These are phyloP conservation scores for Hydra vulgaris DNA, from an alignment of 30 jellyfish, hydroid and myxozoan genomes.

Conservation along the genomic window DNA sequence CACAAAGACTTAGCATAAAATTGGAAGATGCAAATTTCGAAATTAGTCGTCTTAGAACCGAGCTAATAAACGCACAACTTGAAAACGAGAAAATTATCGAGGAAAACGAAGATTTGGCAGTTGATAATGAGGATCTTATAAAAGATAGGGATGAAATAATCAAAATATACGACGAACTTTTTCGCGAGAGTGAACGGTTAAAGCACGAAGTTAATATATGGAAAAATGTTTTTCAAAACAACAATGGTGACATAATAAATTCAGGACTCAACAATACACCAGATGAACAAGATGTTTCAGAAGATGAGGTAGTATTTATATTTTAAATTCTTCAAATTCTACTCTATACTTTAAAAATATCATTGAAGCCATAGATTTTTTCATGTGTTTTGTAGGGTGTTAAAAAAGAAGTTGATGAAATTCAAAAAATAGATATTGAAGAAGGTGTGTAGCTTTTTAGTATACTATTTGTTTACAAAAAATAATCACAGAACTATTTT, in stretches of 20 bases:
- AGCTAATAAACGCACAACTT: slow-evolving; percentile 17
- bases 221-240: slow-evolving; percentile 21
- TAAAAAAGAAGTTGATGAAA: slow-evolving; percentile 1
- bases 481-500: too few relatives aligned
- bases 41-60: slow-evolving; percentile 20
- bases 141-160: slow-evolving; percentile 32
- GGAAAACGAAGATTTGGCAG: slow-evolving; percentile 33
- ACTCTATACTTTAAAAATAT: too few relatives aligned
- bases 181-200: slow-evolving; percentile 32
- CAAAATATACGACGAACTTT: slow-evolving; percentile 19
- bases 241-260: not conserved
- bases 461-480: too few relatives aligned
- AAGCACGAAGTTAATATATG: slow-evolving; percentile 34
- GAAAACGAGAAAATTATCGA: slow-evolving; percentile 33
- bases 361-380: too few relatives aligned
- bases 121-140: slow-evolving; percentile 27
- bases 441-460: slow-evolving; percentile 5
- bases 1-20: slow-evolving; percentile 18
- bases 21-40: slow-evolving; percentile 36
- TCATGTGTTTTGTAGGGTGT: not conserved
- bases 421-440: not conserved
- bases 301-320: slow-evolving; percentile 32
- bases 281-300: not conserved
- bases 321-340: too few relatives aligned
- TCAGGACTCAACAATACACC: not conserved